Conservation (phyloP, 2,797 vertebrate species). For the Hippopotamyrus pictus region DNA sequence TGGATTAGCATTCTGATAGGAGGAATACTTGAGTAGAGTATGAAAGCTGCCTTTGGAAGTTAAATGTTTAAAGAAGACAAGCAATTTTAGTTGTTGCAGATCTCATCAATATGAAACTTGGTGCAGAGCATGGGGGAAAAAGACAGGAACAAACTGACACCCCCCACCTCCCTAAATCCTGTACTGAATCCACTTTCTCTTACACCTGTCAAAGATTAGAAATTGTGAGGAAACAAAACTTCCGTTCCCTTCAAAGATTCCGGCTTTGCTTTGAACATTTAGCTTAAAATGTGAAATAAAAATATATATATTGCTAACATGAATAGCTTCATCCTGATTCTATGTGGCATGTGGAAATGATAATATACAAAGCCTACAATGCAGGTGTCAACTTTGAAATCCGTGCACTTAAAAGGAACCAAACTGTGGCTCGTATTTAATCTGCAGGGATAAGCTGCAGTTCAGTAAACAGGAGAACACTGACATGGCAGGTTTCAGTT, state of each 20-base stretch:
- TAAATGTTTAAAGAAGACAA: conserved; percentile 71
- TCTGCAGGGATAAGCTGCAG: conserved; percentile 16
- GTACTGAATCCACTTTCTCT: conserved; percentile 52
- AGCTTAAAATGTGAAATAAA: conserved; percentile 17
- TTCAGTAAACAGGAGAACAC: conserved; percentile 19
- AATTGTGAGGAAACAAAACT: conserved; percentile 45
- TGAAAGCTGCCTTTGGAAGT: conserved; percentile 64
- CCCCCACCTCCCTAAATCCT: conserved; percentile 45
- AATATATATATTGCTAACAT: conserved; percentile 23
- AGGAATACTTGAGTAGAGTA: conserved; percentile 63
- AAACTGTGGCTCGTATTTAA: conserved; percentile 18
- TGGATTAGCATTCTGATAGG: conserved; percentile 63
- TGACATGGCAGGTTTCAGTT: conserved; percentile 16
- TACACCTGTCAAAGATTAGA: conserved; percentile 40
- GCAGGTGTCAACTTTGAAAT: conserved; percentile 24
- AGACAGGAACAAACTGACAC: conserved; percentile 50
- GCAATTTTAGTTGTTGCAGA: conserved; percentile 66
- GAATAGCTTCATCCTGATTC: conserved; percentile 12
- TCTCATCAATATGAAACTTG: conserved; percentile 73
- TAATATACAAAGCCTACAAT: conserved; percentile 26
- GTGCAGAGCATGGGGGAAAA: conserved; percentile 45
- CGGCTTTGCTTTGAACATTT: conserved; percentile 37
- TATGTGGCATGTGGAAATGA: conserved; percentile 22
- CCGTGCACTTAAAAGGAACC: conserved; percentile 13
- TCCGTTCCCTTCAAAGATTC: conserved; percentile 35